Conservation (phyloP, 2,113 vertebrate species). For the Drymodes brunneopygia region DNA sequence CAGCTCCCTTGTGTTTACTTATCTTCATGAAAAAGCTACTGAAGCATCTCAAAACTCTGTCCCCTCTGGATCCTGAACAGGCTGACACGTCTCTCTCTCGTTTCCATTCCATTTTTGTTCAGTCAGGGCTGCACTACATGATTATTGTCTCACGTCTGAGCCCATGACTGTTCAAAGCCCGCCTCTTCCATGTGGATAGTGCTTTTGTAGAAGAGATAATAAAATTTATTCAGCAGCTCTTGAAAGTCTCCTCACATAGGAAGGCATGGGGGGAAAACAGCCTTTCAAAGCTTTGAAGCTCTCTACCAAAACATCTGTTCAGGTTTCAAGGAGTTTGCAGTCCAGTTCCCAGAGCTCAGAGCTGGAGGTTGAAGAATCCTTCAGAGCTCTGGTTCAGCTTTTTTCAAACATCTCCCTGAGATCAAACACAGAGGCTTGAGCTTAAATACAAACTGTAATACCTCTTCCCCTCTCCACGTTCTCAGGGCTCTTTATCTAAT, state of each 20-base stretch:
- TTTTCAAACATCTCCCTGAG: not conserved
- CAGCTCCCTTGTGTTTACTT: conserved; percentile 34
- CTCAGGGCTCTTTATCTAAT: not conserved
- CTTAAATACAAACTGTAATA: not conserved
- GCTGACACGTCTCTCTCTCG: fast-evolving
- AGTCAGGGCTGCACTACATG: not conserved
- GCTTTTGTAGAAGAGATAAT: not conserved
- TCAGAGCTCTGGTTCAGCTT: not conserved
- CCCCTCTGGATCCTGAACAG: not conserved
- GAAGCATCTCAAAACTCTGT: conserved; percentile 21
- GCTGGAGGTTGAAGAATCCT: not conserved
- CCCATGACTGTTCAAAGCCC: not conserved
- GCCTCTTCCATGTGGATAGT: not conserved
- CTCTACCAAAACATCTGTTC: conserved; percentile 10
- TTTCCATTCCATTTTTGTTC: not conserved
- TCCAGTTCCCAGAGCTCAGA: not conserved
- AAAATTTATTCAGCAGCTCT: conserved; percentile 11
- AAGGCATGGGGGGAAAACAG: not conserved
- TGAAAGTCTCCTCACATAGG: conserved; percentile 18
- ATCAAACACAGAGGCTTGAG: not conserved
- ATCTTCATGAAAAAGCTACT: conserved; percentile 25
- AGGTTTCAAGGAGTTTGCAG: conserved; percentile 20
- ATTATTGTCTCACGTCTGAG: not conserved
- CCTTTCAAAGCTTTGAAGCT: conserved; percentile 28
- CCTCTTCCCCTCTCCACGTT: not conserved